Evolutionary conservation across 2,797 vertebrate genomes (phyloP).

Genomic region (Florisuga fusca): DNA sequence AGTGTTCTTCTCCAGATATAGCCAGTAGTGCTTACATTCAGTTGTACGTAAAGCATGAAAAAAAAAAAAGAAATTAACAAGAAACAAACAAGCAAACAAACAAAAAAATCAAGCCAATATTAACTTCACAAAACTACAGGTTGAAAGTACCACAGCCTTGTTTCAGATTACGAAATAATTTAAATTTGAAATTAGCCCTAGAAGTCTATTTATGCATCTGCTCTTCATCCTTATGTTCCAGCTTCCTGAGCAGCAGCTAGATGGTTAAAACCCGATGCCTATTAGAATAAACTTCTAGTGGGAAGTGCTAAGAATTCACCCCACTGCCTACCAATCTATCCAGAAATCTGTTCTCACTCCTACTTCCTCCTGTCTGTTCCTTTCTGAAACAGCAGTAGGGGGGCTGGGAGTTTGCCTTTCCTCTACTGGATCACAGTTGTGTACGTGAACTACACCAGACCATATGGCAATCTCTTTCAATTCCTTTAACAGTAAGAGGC

Average conservation of each 20-base stretch:
- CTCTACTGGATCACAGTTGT: constrained; percentile 62
- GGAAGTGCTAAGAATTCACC: constrained; percentile 70
- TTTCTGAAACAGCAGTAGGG: constrained; percentile 56
- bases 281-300: constrained; percentile 65
- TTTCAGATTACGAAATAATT: neutral
- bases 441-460: constrained; percentile 39
- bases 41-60: neutral
- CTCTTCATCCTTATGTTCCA: neutral
- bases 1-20: neutral
- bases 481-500: neutral
- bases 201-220: neutral
- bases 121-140: neutral
- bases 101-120: neutral
- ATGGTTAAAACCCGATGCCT: neutral
- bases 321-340: constrained; percentile 57
- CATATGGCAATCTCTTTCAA: constrained; percentile 44
- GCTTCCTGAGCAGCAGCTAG: neutral
- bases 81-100: neutral
- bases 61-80: neutral
- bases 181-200: neutral
- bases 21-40: neutral
- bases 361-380: constrained; percentile 68
- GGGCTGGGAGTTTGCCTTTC: constrained; percentile 63
- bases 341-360: constrained; percentile 70
- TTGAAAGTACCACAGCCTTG: neutral